Percentiles rank a stretch among this genome's conserved stretches.
Evolutionary conservation across 2,888 invertebrate genomes (phyloP).

Genomic region (Drosophila ezoana): DNA sequence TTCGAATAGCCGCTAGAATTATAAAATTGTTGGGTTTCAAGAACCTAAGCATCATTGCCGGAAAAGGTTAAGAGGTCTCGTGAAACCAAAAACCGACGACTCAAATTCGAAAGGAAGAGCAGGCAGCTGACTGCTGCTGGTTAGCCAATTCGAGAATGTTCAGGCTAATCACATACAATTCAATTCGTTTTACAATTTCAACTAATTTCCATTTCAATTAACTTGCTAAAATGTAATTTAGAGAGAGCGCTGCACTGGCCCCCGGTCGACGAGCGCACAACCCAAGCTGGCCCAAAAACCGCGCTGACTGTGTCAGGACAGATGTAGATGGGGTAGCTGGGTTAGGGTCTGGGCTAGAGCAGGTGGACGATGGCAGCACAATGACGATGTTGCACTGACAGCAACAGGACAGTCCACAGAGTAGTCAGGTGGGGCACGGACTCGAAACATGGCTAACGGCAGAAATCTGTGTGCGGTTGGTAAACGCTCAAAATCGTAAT

Average conservation of each 20-base stretch:
- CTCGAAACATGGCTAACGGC: conserved; percentile 55
- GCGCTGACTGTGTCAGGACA: conserved; percentile 3
- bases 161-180: conserved; percentile 83
- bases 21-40: too few relatives aligned
- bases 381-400: conserved; percentile 53
- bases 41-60: too few relatives aligned
- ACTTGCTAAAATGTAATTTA: conserved; percentile 84
- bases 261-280: conserved; percentile 14
- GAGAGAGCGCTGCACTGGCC: conserved; percentile 46
- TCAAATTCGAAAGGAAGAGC: conserved; percentile 16
- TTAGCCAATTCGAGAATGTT: conserved; percentile 81
- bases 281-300: conserved; percentile 29
- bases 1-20: too few relatives aligned
- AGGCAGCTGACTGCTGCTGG: conserved; percentile 38
- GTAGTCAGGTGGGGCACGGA: conserved; percentile 12
- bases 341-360: too few relatives aligned
- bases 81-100: conserved; percentile 4
- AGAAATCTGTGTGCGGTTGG: conserved; percentile 75
- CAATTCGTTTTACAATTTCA: conserved; percentile 84
- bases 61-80: too few relatives aligned
- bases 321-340: background rate
- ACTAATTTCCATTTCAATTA: conserved; percentile 85
- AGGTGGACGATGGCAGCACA: conserved; percentile 16
- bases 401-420: conserved; percentile 38
- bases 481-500: conserved; percentile 78